phyloP scores from a whole-genome alignment of 2,888 invertebrate genomes.

The Helicoverpa assulta region DNA sequence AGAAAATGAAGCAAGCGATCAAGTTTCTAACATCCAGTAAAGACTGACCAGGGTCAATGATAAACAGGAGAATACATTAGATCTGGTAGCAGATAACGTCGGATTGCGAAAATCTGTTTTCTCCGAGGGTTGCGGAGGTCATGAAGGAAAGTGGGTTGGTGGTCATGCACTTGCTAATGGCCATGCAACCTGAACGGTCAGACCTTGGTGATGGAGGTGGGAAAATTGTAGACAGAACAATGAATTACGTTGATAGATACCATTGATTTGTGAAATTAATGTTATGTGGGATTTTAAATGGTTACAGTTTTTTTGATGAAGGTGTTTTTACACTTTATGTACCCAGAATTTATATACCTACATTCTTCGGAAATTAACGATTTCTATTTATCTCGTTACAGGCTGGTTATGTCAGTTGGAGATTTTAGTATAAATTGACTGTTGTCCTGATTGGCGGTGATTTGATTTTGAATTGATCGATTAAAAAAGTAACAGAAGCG shows the following conservation, averaged over 20 bases:
- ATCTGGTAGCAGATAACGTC: conserved; percentile 46
- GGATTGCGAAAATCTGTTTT: conserved; percentile 50
- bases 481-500: neutral
- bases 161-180: conserved; percentile 29
- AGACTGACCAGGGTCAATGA: conserved; percentile 4
- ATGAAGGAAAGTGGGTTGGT: conserved; percentile 46
- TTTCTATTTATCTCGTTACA: neutral
- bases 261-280: no score
- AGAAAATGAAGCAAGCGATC: neutral
- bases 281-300: no score
- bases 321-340: no score
- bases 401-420: neutral
- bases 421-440: neutral
- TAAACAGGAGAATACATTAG: conserved; percentile 15
- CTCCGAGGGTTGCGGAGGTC: conserved; percentile 52
- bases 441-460: neutral
- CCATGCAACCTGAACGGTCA: conserved; percentile 9
- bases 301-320: neutral
- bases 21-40: neutral
- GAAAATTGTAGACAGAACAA: neutral
- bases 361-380: no score
- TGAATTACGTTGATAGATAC: neutral
- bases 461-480: neutral
- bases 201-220: conserved; percentile 26
- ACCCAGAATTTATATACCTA: no score